These are phyloP conservation scores for Phalacrocorax aristotelis DNA, from an alignment of 2,113 vertebrate species.

Conservation along the genomic window DNA sequence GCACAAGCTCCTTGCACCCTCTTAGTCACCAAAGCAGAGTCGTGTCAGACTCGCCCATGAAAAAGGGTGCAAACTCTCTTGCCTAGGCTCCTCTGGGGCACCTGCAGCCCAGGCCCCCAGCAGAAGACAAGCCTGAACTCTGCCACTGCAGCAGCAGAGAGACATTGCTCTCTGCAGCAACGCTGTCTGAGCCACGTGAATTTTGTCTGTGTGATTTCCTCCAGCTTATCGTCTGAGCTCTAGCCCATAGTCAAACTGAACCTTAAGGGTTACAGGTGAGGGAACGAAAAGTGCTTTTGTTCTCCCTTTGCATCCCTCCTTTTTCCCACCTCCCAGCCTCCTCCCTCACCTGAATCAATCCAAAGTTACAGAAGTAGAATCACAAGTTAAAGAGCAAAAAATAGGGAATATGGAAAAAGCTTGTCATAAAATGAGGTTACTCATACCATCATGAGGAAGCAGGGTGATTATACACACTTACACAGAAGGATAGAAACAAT, in stretches of 20 bases:
- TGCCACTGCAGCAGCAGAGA: not conserved
- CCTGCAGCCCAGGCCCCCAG: not conserved
- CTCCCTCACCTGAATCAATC: constrained; percentile 15
- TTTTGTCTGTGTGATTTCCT: not conserved
- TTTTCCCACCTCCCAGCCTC: not conserved
- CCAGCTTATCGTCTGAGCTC: not conserved
- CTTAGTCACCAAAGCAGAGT: not conserved
- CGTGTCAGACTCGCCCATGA: fast-evolving
- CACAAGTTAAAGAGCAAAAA: not conserved
- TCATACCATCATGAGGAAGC: constrained; percentile 56
- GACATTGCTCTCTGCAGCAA: not conserved
- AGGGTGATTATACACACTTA: constrained; percentile 40
- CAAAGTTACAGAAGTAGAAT: not conserved
- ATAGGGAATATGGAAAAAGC: constrained; percentile 39
- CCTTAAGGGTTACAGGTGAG: not conserved
- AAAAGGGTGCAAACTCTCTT: not conserved
- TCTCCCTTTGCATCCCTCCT: not conserved
- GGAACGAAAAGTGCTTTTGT: not conserved
- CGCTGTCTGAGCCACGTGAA: not conserved
- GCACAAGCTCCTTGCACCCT: not conserved
- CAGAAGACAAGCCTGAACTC: not conserved
- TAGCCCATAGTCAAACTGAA: not conserved
- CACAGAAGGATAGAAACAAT: constrained; percentile 43
- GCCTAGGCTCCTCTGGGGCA: not conserved
- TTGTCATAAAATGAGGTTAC: constrained; percentile 48